Evolutionary conservation across 2,113 vertebrate species (phyloP).

Genomic region (Podarcis cretensis): DNA sequence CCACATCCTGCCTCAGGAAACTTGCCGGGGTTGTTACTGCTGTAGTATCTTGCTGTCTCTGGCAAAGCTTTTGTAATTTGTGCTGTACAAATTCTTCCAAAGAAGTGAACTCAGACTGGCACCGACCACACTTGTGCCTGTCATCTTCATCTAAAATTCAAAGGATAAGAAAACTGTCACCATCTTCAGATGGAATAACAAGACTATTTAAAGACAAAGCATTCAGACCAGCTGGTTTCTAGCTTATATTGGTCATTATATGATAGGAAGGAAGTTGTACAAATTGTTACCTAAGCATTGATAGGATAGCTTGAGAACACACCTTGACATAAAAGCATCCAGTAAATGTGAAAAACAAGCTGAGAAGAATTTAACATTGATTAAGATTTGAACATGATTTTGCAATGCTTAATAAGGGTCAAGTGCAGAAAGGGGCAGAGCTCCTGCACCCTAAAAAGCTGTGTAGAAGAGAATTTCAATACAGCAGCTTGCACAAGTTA

Average conservation of each 20-base stretch:
- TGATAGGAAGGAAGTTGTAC: too few relatives aligned
- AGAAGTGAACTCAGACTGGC: constrained; percentile 91
- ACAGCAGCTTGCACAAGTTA: too few relatives aligned
- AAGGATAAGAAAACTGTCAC: neutral
- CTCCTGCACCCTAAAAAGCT: too few relatives aligned
- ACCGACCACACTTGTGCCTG: constrained; percentile 93
- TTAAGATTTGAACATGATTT: neutral
- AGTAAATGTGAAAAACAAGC: neutral
- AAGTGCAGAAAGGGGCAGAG: too few relatives aligned
- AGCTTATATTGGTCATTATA: neutral
- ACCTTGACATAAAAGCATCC: neutral
- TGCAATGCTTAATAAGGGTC: too few relatives aligned
- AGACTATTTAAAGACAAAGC: neutral
- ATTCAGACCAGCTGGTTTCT: neutral
- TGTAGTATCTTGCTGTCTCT: constrained; percentile 59
- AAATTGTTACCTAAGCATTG: neutral
- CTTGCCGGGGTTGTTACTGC: constrained; percentile 38
- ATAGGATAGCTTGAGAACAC: neutral
- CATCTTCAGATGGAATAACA: neutral
- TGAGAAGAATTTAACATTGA: too few relatives aligned
- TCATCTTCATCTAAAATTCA: constrained; percentile 85
- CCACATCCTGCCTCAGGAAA: constrained; percentile 63
- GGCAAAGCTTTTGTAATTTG: constrained; percentile 89
- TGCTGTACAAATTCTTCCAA: constrained; percentile 96
- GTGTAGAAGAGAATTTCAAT: too few relatives aligned